Evolutionary conservation across 2,113 vertebrate species (phyloP).

Genomic region (Anolis carolinensis): DNA sequence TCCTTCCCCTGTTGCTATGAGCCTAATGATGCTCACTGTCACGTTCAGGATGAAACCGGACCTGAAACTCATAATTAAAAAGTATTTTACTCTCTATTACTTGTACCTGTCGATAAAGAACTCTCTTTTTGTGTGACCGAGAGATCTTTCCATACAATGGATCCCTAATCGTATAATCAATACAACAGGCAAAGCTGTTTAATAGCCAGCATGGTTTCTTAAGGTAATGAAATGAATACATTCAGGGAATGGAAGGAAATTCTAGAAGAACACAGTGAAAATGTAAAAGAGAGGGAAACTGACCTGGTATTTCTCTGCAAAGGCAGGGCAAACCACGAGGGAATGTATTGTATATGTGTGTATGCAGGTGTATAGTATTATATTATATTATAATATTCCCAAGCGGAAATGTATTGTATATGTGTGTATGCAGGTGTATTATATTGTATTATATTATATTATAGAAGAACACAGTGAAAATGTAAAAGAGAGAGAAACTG

Average conservation of each 20-base stretch:
- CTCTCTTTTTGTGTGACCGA: slow-evolving; percentile 2
- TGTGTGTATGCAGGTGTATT: no score
- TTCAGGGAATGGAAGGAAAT: slow-evolving; percentile 8
- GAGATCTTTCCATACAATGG: neutral
- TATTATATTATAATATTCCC: no score
- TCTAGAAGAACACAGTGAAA: neutral
- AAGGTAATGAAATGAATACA: slow-evolving; percentile 19
- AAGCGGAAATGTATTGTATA: no score
- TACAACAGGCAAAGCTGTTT: neutral
- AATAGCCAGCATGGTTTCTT: neutral
- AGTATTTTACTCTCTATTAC: neutral
- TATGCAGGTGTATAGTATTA: no score
- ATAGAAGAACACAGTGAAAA: no score
- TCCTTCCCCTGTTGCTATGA: neutral
- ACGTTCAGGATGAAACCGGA: neutral
- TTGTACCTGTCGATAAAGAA: neutral
- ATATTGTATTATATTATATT: no score
- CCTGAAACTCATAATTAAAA: neutral
- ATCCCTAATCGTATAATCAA: slow-evolving; percentile 2
- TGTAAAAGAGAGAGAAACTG: no score
- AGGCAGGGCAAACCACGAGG: neutral
- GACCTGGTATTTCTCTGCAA: neutral
- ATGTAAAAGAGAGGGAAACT: neutral
- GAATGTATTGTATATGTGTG: no score
- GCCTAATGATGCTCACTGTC: accelerated